Evolutionary conservation across 2,888 invertebrate genomes (phyloP), one percentile per base, ranked within the genome.

Genomic region (Caradrina clavipalpis): DNA sequence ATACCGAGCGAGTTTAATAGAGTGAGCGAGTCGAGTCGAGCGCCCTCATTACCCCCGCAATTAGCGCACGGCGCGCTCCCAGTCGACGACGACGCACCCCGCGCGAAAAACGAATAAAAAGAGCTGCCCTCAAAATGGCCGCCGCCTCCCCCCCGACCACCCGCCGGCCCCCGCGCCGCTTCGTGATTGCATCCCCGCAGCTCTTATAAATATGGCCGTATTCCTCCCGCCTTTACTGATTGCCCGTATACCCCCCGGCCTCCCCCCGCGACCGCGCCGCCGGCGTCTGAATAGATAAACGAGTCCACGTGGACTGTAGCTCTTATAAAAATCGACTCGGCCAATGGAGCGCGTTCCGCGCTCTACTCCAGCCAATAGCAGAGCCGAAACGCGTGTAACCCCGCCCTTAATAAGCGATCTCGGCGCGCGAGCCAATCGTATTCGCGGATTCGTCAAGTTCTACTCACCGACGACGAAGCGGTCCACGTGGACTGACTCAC

Each of bases 111-210:
- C 96, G 96, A 96, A 97, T 95, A 95, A 96, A 96, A 96, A 96
- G 97, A 97, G 96, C 97, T 96, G 97, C 97, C 97, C 97, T 97
- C 97, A 97, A 97, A 97, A 97, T 97, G 97, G 97, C 97, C 97
- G 97, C 97, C 97, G 96, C 94, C 94, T 92, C 93, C 92, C 93
- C 93, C 94, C 93, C 92, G 89, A 86, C 88, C 91, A 86, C 93
- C 93, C 91, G 90, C 90, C 92, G 89, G 88, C 91, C 94, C 95
- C 94, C 95, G 93, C 95, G 93, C 95, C 95, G 95, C 95, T 95
- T 96, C 96, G 95, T 95, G 96, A 96, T 96, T 96, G 96, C 96
- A 96, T 95, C 96, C 96, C 96, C 96, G 95, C 95, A 96, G 95
- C 96, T 96, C 96, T 96, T 96, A 96, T 96, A 96, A 96, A 96